Conservation (phyloP, 2,113 vertebrate species). For the Rhagologus leucostigma region DNA sequence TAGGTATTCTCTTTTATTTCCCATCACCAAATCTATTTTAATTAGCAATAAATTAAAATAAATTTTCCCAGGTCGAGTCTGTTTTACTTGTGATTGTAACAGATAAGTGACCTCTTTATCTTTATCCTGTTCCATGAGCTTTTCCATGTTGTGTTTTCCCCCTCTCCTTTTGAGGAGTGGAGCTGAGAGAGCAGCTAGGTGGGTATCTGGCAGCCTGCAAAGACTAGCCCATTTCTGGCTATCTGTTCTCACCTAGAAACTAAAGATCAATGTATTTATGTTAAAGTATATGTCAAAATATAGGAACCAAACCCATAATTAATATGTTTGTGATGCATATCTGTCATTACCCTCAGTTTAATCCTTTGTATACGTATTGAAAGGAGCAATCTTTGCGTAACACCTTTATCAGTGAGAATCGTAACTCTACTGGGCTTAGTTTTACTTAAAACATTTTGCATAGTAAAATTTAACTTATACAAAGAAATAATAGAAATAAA, state of each 20-base stretch:
- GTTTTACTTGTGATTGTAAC: background rate
- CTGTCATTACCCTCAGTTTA: background rate
- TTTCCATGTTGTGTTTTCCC: background rate
- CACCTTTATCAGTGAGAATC: background rate
- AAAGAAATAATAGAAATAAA: background rate
- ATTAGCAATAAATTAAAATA: background rate
- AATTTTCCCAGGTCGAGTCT: background rate
- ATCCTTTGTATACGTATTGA: background rate
- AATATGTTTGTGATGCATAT: background rate
- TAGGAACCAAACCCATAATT: background rate
- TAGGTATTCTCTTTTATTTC: background rate
- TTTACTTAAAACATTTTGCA: background rate
- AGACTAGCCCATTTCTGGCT: background rate
- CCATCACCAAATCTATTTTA: background rate
- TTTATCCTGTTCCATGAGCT: background rate
- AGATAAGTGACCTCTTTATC: background rate
- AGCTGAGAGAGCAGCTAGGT: background rate
- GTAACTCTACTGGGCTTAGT: background rate
- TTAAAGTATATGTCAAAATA: background rate
- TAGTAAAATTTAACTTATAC: background rate
- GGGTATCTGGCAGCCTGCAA: background rate
- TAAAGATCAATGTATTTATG: background rate
- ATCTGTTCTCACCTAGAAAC: background rate
- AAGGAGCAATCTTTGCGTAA: background rate
- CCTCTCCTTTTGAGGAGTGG: background rate